Evolutionary conservation across 2,888 invertebrate genomes (phyloP).

Genomic region (Callyntrura guangdongensis): DNA sequence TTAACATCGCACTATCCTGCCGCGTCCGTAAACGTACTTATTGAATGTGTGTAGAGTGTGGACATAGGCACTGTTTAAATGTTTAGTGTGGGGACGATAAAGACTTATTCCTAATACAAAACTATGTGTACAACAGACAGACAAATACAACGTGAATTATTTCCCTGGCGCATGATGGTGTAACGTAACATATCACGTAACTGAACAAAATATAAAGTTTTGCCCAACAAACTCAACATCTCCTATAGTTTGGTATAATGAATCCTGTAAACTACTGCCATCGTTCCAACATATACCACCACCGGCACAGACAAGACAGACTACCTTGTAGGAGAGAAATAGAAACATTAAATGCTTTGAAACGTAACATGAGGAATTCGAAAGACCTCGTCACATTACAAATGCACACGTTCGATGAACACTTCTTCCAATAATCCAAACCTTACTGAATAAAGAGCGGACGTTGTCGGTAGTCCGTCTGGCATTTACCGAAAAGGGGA

Average conservation of each 20-base stretch:
- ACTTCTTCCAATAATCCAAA: slow-evolving; percentile 48
- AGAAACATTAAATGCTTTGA: slow-evolving; percentile 29
- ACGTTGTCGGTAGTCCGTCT: background rate
- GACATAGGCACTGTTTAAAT: background rate
- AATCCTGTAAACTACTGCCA: slow-evolving; percentile 17
- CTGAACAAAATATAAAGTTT: background rate
- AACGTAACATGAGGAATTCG: slow-evolving; percentile 62
- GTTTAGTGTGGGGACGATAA: slow-evolving; percentile 9
- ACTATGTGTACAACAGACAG: background rate
- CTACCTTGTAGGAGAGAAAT: background rate
- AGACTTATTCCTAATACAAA: slow-evolving; percentile 32
- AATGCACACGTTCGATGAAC: slow-evolving; percentile 70
- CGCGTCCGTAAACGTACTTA: background rate
- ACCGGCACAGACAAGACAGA: background rate
- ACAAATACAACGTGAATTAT: background rate
- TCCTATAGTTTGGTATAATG: no score
- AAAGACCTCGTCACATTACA: slow-evolving; percentile 70
- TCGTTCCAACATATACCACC: background rate
- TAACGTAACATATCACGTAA: background rate
- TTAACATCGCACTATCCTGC: no score
- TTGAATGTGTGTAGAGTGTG: no score
- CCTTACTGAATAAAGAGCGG: background rate
- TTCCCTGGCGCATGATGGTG: no score
- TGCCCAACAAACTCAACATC: background rate
- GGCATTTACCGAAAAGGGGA: slow-evolving; percentile 13